A percentile compares a stretch with the other conserved stretches of the same genome.
phyloP scores from a whole-genome alignment of 2,113 vertebrate genomes.

The Otolemur garnettii region DNA sequence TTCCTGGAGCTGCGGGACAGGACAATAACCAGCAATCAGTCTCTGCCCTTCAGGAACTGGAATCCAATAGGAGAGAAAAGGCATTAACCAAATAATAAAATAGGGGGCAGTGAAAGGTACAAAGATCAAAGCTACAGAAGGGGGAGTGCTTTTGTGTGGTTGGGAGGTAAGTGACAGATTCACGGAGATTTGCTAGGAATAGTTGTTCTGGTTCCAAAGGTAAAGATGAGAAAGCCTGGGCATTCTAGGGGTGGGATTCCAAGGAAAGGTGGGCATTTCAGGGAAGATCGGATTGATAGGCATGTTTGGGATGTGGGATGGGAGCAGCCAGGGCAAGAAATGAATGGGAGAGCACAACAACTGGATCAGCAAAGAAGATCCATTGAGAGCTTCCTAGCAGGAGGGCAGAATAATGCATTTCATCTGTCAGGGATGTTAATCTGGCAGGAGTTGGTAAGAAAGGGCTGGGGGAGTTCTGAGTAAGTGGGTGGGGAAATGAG shows the following conservation, averaged over 20 bases:
- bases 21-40: background rate
- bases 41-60: constrained; percentile 1
- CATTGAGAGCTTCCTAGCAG: background rate
- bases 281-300: background rate
- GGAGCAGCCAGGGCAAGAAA: background rate
- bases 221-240: background rate
- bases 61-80: constrained; percentile 6
- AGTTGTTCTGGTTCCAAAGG: background rate
- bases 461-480: background rate
- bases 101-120: background rate
- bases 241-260: background rate
- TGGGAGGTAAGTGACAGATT: constrained; percentile 25
- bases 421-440: too few relatives aligned
- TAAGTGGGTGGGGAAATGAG: background rate
- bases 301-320: background rate
- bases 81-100: constrained; percentile 29
- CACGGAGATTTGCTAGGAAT: background rate
- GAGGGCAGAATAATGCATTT: background rate
- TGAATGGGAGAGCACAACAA: background rate
- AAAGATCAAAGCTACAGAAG: constrained; percentile 13
- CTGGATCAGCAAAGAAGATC: background rate
- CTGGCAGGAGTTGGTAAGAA: background rate
- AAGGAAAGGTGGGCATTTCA: background rate
- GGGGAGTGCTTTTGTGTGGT: background rate
- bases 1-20: background rate